These are phyloP conservation scores for Dipodomys merriami DNA, from an alignment of 2,113 vertebrate genomes.

Conservation along the genomic window DNA sequence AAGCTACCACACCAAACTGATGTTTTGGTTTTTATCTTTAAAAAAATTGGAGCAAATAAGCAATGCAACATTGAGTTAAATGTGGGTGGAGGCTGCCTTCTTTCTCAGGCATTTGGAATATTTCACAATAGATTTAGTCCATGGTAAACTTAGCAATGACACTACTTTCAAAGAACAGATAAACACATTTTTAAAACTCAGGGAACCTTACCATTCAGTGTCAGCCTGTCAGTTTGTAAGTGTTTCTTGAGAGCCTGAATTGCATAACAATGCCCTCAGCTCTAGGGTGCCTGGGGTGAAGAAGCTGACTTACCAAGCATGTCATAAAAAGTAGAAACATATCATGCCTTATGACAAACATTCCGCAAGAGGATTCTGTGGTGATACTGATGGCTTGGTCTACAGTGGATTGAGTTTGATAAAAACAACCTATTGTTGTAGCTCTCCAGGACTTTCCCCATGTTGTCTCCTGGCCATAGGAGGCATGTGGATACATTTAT, in stretches of 20 bases:
- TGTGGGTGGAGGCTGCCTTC: background rate
- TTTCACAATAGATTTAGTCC: background rate
- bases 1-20: too few relatives aligned
- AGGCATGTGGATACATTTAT: background rate
- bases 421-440: background rate
- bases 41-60: background rate
- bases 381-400: background rate
- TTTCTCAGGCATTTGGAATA: background rate
- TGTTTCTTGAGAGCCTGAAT: background rate
- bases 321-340: constrained; percentile 6
- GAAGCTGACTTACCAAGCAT: constrained; percentile 27
- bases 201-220: background rate
- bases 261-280: background rate
- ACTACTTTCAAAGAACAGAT: constrained; percentile 14
- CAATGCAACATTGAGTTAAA: constrained; percentile 5
- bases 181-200: constrained; percentile 17
- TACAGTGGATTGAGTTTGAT: background rate
- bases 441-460: background rate
- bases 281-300: background rate
- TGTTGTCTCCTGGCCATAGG: background rate
- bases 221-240: background rate
- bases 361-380: background rate
- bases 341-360: background rate
- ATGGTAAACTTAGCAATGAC: background rate
- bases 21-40: too few relatives aligned